Conservation (phyloP, 2,888 invertebrate species). For the Silvanus unidentatus region DNA sequence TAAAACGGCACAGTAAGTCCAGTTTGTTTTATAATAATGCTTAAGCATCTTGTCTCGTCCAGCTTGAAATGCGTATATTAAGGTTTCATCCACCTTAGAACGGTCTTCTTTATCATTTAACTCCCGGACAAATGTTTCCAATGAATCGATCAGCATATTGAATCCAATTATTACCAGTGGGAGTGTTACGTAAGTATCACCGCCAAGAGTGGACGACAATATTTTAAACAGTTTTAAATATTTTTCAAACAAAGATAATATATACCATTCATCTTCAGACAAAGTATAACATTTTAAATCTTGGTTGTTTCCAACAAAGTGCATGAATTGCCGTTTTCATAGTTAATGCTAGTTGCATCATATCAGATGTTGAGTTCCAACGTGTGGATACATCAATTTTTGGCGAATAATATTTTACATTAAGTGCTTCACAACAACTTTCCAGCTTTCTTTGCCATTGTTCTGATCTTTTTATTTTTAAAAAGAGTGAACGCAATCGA, state of each 20-base stretch:
- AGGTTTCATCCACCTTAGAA: constrained; percentile 2
- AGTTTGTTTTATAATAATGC: constrained; percentile 5
- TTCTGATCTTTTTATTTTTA: too few relatives aligned
- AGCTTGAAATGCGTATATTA: constrained; percentile 5
- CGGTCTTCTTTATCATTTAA: too few relatives aligned
- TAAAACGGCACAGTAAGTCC: constrained; percentile 7
- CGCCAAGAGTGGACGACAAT: neutral
- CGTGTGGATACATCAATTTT: constrained; percentile 3
- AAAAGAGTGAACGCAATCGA: too few relatives aligned
- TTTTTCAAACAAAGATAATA: too few relatives aligned
- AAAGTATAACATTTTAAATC: too few relatives aligned
- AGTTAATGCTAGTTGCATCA: neutral
- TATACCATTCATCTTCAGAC: too few relatives aligned
- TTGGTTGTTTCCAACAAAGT: too few relatives aligned
- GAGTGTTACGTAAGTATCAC: constrained; percentile 1
- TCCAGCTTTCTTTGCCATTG: too few relatives aligned
- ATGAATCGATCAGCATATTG: neutral
- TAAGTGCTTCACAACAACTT: too few relatives aligned
- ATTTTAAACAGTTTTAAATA: too few relatives aligned
- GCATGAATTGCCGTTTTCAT: too few relatives aligned
- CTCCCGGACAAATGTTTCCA: neutral
- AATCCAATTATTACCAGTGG: constrained; percentile 1
- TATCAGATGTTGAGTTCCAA: constrained; percentile 2
- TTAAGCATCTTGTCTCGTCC: constrained; percentile 3
- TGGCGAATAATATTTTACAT: neutral